Evolutionary conservation across 2,888 invertebrate genomes (phyloP).

Genomic region (Germaria angustata): DNA sequence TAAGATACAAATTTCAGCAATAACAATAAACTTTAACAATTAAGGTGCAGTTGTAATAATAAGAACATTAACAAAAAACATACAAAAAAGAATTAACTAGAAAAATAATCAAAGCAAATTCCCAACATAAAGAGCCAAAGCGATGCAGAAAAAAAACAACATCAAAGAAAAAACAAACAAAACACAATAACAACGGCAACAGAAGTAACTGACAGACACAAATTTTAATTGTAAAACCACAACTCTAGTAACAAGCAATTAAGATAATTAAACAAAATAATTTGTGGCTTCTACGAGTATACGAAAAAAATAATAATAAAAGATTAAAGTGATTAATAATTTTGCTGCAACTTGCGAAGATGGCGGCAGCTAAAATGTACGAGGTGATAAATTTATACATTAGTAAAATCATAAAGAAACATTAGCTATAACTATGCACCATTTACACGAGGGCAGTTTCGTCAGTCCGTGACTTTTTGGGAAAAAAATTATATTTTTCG

Average conservation of each 20-base stretch:
- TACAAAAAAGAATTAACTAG: slow-evolving; percentile 30
- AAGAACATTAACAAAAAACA: slow-evolving; percentile 27
- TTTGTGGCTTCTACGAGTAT: slow-evolving; percentile 51
- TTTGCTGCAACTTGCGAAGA: neutral
- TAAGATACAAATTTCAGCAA: slow-evolving; percentile 36
- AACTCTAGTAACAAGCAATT: slow-evolving; percentile 52
- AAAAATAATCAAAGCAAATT: slow-evolving; percentile 51
- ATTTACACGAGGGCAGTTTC: too few species aligned
- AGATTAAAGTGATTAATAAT: slow-evolving; percentile 4
- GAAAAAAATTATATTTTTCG: too few species aligned
- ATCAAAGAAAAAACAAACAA: neutral
- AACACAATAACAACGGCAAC: slow-evolving; percentile 11
- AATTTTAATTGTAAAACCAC: slow-evolving; percentile 67
- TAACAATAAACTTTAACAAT: slow-evolving; percentile 53
- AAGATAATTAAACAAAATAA: slow-evolving; percentile 66
- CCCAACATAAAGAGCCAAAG: slow-evolving; percentile 45
- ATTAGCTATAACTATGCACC: slow-evolving; percentile 1
- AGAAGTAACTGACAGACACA: slow-evolving; percentile 60
- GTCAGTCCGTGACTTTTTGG: too few species aligned
- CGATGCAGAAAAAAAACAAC: neutral
- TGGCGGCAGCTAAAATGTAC: neutral
- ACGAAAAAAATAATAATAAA: slow-evolving; percentile 9
- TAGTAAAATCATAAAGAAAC: slow-evolving; percentile 9
- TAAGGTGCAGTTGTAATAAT: slow-evolving; percentile 57
- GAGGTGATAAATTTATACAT: neutral